These are phyloP conservation scores for Acanthisitta chloris DNA, from an alignment of 2,113 vertebrate species.

Conservation along the genomic window DNA sequence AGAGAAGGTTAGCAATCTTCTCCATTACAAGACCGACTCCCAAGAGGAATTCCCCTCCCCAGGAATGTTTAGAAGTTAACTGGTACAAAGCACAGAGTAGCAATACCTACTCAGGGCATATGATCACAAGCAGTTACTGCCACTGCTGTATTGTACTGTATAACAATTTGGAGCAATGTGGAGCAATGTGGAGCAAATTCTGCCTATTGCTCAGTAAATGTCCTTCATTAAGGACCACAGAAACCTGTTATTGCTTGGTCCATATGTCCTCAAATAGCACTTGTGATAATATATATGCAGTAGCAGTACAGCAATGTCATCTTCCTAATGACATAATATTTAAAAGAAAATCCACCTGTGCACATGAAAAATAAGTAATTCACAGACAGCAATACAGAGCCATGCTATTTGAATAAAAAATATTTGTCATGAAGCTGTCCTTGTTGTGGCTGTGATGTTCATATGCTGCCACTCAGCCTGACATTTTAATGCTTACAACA, in stretches of 20 bases:
- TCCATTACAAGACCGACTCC: rapidly evolving
- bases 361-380: neutral
- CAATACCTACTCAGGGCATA: neutral
- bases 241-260: neutral
- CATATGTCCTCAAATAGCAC: neutral
- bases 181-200: neutral
- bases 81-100: neutral
- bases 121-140: neutral
- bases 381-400: rapidly evolving
- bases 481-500: neutral
- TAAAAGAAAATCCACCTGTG: neutral
- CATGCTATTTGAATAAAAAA: neutral
- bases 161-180: too few species aligned
- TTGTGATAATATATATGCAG: neutral
- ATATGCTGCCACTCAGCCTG: neutral
- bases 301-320: neutral
- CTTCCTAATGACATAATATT: neutral
- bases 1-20: neutral
- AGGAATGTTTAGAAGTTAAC: neutral
- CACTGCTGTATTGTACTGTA: neutral
- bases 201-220: neutral
- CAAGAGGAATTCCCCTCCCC: neutral
- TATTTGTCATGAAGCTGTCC: neutral
- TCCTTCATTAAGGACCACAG: neutral
- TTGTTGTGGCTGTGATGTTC: neutral